Evolutionary conservation across 1,140 invertebrate genomes (phyloP).

Genomic region (Zeugodacus cucurbitae): DNA sequence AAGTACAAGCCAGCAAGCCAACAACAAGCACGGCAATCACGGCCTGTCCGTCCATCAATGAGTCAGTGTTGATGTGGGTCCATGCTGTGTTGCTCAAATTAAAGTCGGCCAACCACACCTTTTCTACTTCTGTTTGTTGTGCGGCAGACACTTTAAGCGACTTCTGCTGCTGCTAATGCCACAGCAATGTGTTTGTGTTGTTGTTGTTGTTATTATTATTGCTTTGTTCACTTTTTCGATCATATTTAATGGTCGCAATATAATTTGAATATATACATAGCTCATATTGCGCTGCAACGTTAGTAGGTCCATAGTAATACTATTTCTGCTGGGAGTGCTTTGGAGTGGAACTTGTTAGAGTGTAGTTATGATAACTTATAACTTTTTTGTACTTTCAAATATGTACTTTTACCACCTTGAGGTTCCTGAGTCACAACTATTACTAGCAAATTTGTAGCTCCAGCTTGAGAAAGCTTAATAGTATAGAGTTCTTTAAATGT

Average conservation of each 20-base stretch:
- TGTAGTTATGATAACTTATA: no score
- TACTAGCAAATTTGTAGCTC: no score
- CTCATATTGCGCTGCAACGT: no score
- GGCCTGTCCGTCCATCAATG: conserved; percentile 27
- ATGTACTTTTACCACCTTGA: no score
- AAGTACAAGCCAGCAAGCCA: background rate
- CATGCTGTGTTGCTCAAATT: conserved; percentile 33
- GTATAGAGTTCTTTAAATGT: no score
- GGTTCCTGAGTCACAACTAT: no score
- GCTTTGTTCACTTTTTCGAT: conserved; percentile 47
- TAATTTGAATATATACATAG: conserved; percentile 54
- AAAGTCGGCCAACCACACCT: conserved; percentile 26
- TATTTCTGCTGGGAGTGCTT: no score
- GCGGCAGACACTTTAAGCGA: background rate
- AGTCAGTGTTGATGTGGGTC: conserved; percentile 38
- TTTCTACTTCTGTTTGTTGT: conserved; percentile 21
- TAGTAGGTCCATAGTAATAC: no score
- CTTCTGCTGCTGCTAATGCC: background rate
- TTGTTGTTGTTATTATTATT: background rate
- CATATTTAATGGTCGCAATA: conserved; percentile 64
- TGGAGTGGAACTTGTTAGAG: no score
- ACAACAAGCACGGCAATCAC: conserved; percentile 1
- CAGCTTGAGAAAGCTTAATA: no score
- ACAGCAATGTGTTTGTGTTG: background rate
- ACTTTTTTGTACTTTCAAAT: no score